Conservation (phyloP, 37 sponge, comb jelly and placozoan genomes). For the Tethya wilhelma region DNA sequence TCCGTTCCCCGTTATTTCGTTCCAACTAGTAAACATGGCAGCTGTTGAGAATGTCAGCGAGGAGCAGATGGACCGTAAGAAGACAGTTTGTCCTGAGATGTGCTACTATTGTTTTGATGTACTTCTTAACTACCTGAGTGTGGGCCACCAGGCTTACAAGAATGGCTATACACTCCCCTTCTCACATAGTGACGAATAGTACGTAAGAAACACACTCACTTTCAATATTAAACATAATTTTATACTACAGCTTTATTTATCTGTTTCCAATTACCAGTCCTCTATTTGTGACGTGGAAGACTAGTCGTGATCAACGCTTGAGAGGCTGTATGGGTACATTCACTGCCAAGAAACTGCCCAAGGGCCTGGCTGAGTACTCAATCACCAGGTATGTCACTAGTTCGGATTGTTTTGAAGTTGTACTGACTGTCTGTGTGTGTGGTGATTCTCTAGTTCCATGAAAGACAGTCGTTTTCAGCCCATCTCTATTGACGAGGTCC, state of each 20-base stretch:
- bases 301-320: conserved; percentile 69
- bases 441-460: conserved; percentile 66
- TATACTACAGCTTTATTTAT: not conserved
- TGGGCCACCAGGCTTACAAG: conserved; percentile 18
- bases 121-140: conserved; percentile 69
- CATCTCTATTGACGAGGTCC: conserved; percentile 74
- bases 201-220: conserved; percentile 6
- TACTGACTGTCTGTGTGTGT: not conserved
- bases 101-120: conserved; percentile 96
- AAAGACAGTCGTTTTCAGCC: conserved; percentile 96
- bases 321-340: conserved; percentile 99
- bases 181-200: conserved; percentile 83
- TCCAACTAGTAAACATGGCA: not conserved
- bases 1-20: not conserved
- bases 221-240: not conserved
- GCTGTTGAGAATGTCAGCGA: not conserved
- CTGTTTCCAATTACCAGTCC: conserved; percentile 78
- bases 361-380: conserved; percentile 91
- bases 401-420: not conserved
- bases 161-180: conserved; percentile 25
- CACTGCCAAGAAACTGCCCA: conserved; percentile 80
- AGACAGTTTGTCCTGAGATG: conserved; percentile 82
- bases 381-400: conserved; percentile 76
- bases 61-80: not conserved
- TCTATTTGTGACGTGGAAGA: conserved; percentile 98